These are phyloP conservation scores for Lycodopsis pacificus DNA, from an alignment of 2,797 vertebrate species.

Conservation along the genomic window DNA sequence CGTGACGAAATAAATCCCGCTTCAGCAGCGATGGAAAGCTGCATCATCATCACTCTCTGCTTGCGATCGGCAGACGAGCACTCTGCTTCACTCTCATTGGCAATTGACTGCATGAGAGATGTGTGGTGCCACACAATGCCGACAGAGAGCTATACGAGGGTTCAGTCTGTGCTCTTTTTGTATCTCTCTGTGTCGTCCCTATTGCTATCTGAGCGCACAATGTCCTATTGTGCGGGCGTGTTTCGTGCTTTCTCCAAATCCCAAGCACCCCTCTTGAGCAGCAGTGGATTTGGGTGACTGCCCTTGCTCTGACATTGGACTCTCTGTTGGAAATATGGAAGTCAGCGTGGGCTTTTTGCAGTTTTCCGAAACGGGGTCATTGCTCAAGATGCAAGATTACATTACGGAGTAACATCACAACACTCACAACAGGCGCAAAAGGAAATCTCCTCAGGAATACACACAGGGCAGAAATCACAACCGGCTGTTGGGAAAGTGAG, in stretches of 20 bases:
- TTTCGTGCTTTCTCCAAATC: constrained; percentile 71
- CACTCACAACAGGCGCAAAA: not conserved
- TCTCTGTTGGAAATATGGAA: constrained; percentile 32
- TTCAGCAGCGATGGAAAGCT: constrained; percentile 28
- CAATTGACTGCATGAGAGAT: constrained; percentile 49
- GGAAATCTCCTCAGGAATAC: constrained; percentile 24
- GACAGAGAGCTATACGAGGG: constrained; percentile 49
- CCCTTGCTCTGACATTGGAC: constrained; percentile 65
- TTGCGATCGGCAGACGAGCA: constrained; percentile 53
- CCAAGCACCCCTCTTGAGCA: constrained; percentile 64
- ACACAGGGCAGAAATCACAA: constrained; percentile 16
- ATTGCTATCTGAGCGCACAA: constrained; percentile 61
- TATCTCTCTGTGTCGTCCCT: constrained; percentile 66
- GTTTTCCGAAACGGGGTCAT: constrained; percentile 34
- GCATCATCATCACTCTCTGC: constrained; percentile 46
- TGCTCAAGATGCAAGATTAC: constrained; percentile 32
- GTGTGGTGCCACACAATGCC: constrained; percentile 67
- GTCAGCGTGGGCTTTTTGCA: constrained; percentile 24
- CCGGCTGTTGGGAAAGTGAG: constrained; percentile 16
- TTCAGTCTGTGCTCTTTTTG: constrained; percentile 63
- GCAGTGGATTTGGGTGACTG: constrained; percentile 57
- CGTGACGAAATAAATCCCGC: constrained; percentile 36
- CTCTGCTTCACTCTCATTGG: constrained; percentile 44
- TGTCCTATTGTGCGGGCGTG: constrained; percentile 66
- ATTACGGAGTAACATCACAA: constrained; percentile 8